These are phyloP conservation scores for Hemaris fuciformis DNA, from an alignment of 2,888 invertebrate genomes.

Conservation along the genomic window DNA sequence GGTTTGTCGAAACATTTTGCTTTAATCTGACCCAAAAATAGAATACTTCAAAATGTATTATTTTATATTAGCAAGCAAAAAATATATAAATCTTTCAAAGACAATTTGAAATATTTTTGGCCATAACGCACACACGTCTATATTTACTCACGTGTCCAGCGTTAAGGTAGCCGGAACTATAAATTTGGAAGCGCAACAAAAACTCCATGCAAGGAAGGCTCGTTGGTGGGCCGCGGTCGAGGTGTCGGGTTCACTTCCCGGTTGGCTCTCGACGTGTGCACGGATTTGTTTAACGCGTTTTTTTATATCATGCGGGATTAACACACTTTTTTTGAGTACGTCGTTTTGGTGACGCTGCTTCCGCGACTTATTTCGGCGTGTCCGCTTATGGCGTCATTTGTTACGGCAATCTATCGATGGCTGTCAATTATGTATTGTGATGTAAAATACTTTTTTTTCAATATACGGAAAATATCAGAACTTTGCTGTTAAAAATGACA, in stretches of 20 bases:
- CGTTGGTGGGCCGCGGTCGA: conserved; percentile 66
- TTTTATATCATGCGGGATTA: conserved; percentile 30
- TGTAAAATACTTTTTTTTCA: too few relatives aligned
- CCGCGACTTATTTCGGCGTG: conserved; percentile 16
- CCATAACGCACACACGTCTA: conserved; percentile 23
- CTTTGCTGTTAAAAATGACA: too few relatives aligned
- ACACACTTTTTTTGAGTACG: conserved; percentile 28
- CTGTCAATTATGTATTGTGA: too few relatives aligned
- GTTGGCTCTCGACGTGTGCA: conserved; percentile 46
- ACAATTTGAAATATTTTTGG: background rate
- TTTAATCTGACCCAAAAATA: too few relatives aligned
- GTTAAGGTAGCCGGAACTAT: conserved; percentile 70
- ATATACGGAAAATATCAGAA: too few relatives aligned
- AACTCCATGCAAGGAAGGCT: conserved; percentile 50
- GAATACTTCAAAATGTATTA: too few relatives aligned
- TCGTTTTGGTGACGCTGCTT: conserved; percentile 11
- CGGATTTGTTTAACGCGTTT: conserved; percentile 33
- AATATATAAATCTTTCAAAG: background rate
- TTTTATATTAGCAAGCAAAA: too few relatives aligned
- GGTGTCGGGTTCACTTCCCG: conserved; percentile 68
- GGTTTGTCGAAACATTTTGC: too few relatives aligned
- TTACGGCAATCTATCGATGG: background rate
- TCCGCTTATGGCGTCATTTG: background rate
- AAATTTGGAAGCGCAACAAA: conserved; percentile 62
- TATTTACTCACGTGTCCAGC: conserved; percentile 63